A percentile compares a stretch with the other conserved stretches of the same genome.
Conservation (phyloP, 2,888 invertebrate species). For the Metellina segmentata region DNA sequence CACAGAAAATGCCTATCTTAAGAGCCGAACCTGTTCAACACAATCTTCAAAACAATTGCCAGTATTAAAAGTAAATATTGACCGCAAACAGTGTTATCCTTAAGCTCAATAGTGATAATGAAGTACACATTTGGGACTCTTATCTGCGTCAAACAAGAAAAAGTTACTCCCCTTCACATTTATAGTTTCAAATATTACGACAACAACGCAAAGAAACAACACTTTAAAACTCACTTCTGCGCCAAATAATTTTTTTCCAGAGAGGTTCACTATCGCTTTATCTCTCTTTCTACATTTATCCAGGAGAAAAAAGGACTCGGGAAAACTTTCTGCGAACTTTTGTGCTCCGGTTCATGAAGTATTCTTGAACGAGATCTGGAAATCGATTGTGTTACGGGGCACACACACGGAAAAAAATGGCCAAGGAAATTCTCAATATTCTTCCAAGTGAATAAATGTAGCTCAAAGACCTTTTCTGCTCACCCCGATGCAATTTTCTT, state of each 20-base stretch:
- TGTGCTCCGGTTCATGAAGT: constrained; percentile 5
- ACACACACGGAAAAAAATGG: not conserved
- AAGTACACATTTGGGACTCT: too few relatives aligned
- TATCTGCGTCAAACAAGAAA: not conserved
- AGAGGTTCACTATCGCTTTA: not conserved
- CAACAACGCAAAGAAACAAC: not conserved
- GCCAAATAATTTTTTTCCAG: not conserved
- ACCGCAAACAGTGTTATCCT: too few relatives aligned
- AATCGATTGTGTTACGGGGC: constrained; percentile 10
- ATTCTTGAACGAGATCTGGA: constrained; percentile 17
- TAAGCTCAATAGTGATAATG: too few relatives aligned
- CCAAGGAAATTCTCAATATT: constrained; percentile 12
- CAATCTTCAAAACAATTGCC: too few relatives aligned
- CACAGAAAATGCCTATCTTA: too few relatives aligned
- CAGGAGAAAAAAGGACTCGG: not conserved
- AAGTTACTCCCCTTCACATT: not conserved
- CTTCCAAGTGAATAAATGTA: constrained; percentile 30
- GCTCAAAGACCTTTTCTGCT: constrained; percentile 2
- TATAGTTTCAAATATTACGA: not conserved
- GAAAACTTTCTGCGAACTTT: constrained; percentile 5
- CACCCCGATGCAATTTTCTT: not conserved
- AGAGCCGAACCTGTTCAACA: too few relatives aligned
- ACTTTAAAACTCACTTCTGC: not conserved
- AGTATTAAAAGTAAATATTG: too few relatives aligned
- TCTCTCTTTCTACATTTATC: not conserved